These are phyloP conservation scores for Apodemia zela DNA, from an alignment of 2,888 invertebrate species.

Conservation along the genomic window DNA sequence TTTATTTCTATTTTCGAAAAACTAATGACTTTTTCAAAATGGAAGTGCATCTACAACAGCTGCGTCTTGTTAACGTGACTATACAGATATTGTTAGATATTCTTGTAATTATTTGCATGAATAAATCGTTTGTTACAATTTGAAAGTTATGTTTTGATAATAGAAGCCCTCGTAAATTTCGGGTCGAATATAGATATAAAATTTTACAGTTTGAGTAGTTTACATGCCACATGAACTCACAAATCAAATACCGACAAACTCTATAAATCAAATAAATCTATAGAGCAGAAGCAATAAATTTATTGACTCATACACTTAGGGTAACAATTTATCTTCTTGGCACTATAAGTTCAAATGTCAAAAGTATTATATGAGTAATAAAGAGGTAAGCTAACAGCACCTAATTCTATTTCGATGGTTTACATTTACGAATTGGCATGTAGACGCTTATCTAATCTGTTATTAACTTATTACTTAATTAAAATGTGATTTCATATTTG, in stretches of 20 bases:
- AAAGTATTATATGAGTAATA: background rate
- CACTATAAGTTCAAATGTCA: conserved; percentile 12
- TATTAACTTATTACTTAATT: too few relatives aligned
- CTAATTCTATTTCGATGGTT: too few relatives aligned
- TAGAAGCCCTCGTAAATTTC: conserved; percentile 40
- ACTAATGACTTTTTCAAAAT: conserved; percentile 74
- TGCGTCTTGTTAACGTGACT: conserved; percentile 75
- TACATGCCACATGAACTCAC: conserved; percentile 57
- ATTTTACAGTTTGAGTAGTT: conserved; percentile 53
- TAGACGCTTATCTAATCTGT: too few relatives aligned
- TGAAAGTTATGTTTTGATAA: conserved; percentile 40
- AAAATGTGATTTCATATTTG: too few relatives aligned
- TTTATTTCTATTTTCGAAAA: conserved; percentile 79
- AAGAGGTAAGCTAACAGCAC: background rate
- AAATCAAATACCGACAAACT: conserved; percentile 53
- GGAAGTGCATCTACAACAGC: conserved; percentile 65
- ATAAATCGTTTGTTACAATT: conserved; percentile 50
- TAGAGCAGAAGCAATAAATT: conserved; percentile 40
- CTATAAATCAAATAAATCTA: conserved; percentile 38
- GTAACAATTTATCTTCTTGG: conserved; percentile 16
- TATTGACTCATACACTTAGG: conserved; percentile 47
- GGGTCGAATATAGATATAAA: conserved; percentile 35
- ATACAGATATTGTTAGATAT: conserved; percentile 56
- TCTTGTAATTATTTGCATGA: conserved; percentile 72
- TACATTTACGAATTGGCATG: too few relatives aligned